Conservation (phyloP, 2,797 vertebrate genomes). For the Crypturellus tataupa region DNA sequence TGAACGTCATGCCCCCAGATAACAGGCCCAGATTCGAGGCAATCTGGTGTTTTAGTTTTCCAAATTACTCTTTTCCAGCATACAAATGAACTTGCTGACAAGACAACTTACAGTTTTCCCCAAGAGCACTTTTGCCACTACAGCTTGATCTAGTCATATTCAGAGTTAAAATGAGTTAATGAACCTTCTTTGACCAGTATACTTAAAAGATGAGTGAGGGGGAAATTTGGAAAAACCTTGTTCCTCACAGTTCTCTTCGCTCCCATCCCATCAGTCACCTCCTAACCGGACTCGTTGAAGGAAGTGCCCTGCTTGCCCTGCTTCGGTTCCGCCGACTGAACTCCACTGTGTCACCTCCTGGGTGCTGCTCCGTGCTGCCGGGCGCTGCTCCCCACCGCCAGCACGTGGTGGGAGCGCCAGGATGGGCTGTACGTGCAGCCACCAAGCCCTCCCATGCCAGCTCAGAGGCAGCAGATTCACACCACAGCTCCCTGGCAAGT, state of each 20-base stretch:
- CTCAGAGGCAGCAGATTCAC: neutral
- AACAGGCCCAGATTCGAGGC: neutral
- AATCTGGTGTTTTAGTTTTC: neutral
- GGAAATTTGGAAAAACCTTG: neutral
- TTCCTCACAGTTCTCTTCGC: neutral
- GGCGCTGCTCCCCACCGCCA: neutral
- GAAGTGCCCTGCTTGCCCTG: neutral
- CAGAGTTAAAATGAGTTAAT: neutral
- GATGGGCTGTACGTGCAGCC: fast-evolving
- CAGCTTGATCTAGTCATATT: neutral
- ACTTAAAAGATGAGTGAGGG: neutral
- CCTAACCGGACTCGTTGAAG: neutral
- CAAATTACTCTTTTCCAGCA: neutral
- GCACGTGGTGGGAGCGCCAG: fast-evolving
- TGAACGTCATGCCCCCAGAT: neutral
- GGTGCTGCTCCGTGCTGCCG: neutral
- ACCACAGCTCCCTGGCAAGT: neutral
- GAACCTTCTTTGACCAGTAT: neutral
- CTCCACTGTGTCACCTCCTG: neutral
- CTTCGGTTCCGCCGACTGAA: neutral
- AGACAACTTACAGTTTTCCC: fast-evolving
- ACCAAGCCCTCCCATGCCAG: neutral
- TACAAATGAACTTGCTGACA: neutral
- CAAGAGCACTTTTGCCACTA: neutral
- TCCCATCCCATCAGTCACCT: neutral